Conservation (phyloP, 2,113 vertebrate genomes). For the Eira barbara region DNA sequence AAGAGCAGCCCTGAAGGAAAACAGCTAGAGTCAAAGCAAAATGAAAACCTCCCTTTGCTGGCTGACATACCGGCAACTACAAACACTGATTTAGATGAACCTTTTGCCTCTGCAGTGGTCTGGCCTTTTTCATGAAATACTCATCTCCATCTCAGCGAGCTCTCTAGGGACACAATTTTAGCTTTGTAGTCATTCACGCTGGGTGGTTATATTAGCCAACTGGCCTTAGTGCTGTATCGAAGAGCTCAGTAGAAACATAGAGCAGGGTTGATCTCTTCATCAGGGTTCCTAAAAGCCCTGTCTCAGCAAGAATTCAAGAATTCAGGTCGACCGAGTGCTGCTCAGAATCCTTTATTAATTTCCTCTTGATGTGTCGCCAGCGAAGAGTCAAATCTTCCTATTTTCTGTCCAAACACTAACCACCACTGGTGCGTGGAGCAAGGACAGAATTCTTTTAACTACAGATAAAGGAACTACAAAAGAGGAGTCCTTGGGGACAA, state of each 20-base stretch:
- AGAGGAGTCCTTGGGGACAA: not conserved
- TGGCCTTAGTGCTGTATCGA: not conserved
- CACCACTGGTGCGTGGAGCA: not conserved
- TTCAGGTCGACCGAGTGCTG: not conserved
- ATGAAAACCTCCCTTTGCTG: not conserved
- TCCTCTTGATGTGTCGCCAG: not conserved
- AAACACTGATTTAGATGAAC: not conserved
- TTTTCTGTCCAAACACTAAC: not conserved
- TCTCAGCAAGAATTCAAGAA: slow-evolving; percentile 16
- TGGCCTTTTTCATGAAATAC: not conserved
- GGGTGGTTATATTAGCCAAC: not conserved
- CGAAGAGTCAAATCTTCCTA: not conserved
- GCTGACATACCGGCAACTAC: not conserved
- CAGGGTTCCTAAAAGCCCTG: not conserved
- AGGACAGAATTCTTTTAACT: not conserved
- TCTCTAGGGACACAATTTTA: not conserved
- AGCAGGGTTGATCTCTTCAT: not conserved
- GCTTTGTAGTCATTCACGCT: not conserved
- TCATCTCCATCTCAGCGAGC: not conserved
- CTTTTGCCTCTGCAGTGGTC: not conserved
- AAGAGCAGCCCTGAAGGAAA: not conserved
- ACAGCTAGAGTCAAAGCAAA: not conserved
- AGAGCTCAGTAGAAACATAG: not conserved
- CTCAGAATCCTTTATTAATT: not conserved
- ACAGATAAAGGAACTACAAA: not conserved